Conservation (phyloP, 2,797 vertebrate species). For the Takifugu ocellatus region DNA sequence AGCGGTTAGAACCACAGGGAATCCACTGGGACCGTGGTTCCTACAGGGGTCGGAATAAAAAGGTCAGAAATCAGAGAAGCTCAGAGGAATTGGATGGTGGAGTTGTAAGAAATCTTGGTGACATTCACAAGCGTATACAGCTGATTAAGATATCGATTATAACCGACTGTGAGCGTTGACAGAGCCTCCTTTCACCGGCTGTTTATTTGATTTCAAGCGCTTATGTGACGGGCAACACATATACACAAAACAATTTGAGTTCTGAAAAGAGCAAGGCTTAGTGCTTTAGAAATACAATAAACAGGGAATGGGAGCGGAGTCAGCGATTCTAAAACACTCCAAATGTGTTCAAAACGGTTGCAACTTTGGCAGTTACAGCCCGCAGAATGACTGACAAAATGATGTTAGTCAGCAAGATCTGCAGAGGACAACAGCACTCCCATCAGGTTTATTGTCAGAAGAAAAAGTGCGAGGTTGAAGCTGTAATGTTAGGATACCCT, state of each 20-base stretch:
- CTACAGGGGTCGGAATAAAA: not conserved
- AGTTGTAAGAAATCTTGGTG: not conserved
- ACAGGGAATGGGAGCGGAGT: not conserved
- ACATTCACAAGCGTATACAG: not conserved
- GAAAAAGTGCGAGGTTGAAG: conserved; percentile 13
- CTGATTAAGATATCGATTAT: not conserved
- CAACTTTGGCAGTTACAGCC: not conserved
- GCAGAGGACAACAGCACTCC: not conserved
- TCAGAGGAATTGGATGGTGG: no score
- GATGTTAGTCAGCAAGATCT: not conserved
- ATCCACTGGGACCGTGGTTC: not conserved
- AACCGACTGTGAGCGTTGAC: no score
- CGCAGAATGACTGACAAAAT: not conserved
- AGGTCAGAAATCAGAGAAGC: not conserved
- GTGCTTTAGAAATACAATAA: conserved; percentile 8
- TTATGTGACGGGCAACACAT: no score
- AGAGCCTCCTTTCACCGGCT: no score
- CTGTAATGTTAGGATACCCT: conserved; percentile 8
- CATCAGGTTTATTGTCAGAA: conserved; percentile 4
- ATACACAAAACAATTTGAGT: not conserved
- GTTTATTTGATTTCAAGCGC: not conserved
- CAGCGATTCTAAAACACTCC: not conserved
- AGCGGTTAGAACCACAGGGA: not conserved
- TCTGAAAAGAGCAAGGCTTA: conserved; percentile 5
- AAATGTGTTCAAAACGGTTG: conserved; percentile 1